phyloP scores from a whole-genome alignment of 2,113 vertebrate genomes.

The Leptosomus discolor region DNA sequence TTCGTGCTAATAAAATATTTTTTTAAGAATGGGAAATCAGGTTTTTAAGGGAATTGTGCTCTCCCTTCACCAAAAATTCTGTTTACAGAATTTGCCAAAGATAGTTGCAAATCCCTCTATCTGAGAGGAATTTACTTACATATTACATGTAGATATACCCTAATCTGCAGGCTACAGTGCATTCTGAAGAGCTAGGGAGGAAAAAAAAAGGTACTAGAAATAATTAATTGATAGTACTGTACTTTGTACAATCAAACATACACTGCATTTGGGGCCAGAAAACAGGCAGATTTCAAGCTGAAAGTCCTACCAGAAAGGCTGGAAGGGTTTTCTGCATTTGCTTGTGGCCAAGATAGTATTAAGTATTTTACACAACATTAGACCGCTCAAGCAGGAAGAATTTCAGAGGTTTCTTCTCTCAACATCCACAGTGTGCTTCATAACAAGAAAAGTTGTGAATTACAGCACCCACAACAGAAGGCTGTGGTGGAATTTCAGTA shows the following conservation, averaged over 20 bases:
- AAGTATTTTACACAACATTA: accelerated
- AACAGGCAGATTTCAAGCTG: neutral
- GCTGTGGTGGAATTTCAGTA: neutral
- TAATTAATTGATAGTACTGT: neutral
- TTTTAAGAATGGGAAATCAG: neutral
- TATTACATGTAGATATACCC: no score
- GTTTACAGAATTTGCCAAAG: neutral
- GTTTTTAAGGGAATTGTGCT: neutral
- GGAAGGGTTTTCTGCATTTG: neutral
- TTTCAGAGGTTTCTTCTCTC: neutral
- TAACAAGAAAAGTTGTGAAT: neutral
- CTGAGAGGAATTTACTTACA: neutral
- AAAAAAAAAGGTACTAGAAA: neutral
- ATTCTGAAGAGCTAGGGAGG: neutral
- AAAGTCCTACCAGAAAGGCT: neutral
- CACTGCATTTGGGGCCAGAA: neutral
- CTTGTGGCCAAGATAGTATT: neutral
- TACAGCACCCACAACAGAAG: neutral
- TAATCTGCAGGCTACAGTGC: neutral
- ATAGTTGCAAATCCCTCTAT: neutral
- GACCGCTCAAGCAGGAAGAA: neutral
- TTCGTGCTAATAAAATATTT: neutral
- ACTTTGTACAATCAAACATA: neutral
- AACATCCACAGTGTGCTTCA: neutral
- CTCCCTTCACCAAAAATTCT: neutral